Base-by-base conservation (phyloP, 2,797 vertebrate species). In the Danio tinwini region DNA sequence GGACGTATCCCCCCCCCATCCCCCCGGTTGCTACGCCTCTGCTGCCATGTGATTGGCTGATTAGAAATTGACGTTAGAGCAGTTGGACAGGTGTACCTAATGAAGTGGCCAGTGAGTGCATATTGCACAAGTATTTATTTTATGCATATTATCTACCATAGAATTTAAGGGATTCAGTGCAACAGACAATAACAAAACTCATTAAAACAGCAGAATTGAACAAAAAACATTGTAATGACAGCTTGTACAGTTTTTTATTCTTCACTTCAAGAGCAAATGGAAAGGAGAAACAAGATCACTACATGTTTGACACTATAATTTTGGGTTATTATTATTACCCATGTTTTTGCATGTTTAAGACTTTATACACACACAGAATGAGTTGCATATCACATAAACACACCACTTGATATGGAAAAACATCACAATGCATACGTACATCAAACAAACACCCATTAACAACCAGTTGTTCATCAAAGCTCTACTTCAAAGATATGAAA, bases 351-450 rank as follows among this genome's bases (percentile, higher is more conserved):
- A 40, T 49, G 11, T 77, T 76, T 56, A 67, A 45, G 74, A 77
- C 63, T 68, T 49, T 16, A 55, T 42, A 65, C 52, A 65, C 61
- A 64, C 74, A 65, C 45, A 42, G 67, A 65, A 42, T 1, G n/a
- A 69, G 21, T 58, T 21, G 37, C 64, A 37, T 1, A 21, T 72
- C 13, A 11, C 6, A 67, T 9, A 50, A 13, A 68, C 64, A 59
- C 75, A 19, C 19, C 40, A 64, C 50, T n/a, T 53, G 39, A 65
- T 67, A 37, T 67, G 40, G 10, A 3, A 55, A 14, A 29, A 61
- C 44, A n/a, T 7, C 65, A 78, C 55, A 52, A 50, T 7, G 29
- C 29, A 7, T 12, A 49, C 55, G 50, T 29, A 55, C 40, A 56
- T 61, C 11, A 10, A 52, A 10, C 21, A 53, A 64, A 64, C 63